Base-by-base conservation (phyloP, 2,888 invertebrate genomes). In the Sipha maydis region DNA sequence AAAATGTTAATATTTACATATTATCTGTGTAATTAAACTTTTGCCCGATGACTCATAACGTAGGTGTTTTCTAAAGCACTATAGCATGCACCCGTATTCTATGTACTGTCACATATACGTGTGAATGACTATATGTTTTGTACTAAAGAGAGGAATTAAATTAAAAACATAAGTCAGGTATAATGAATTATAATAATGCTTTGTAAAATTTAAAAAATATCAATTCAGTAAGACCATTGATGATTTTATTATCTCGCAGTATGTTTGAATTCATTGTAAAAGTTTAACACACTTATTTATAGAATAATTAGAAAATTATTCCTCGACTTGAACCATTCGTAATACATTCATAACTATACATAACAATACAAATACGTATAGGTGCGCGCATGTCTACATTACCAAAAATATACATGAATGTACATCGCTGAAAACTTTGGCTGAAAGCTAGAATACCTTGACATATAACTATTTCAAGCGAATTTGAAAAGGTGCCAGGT, bases 391-490 rank as follows among this genome's bases (percentile, higher is more conserved):
- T 8, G 8, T 41, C 11, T 14, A 48, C 48, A 41, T 7, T 41
- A 48, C 48, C 21, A 61, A 7, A 61, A 0, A 48, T 71, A 31
- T 19, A 38, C 25, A 28, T n/a, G 25, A 34, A 34, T 31, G 17
- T 21, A 31, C 21, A 19, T n/a, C 25, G 31, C 11, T 56, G 41
- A n/a, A 14, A 75, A 73, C 73, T 75, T 54, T 34, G 34, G 54
- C 83, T 61, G 19, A 61, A 56, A 79, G 8, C 19, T 19, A 54
- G 56, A 77, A 85, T 41, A 77, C 85, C 75, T 77, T 77, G 85
- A 85, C 85, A 85, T 28, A 67, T 85, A 76, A 85, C 76, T 85
- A 85, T 85, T 85, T 85, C 85, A 69, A 85, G 77, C 77, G 31
- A 21, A 14, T 34, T 69, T 85, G 78, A 85, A 85, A 85, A 48